Percentiles rank a stretch among this genome's conserved stretches.
These are phyloP conservation scores for Otolemur garnettii DNA, from an alignment of 2,113 vertebrate species.

Conservation along the genomic window DNA sequence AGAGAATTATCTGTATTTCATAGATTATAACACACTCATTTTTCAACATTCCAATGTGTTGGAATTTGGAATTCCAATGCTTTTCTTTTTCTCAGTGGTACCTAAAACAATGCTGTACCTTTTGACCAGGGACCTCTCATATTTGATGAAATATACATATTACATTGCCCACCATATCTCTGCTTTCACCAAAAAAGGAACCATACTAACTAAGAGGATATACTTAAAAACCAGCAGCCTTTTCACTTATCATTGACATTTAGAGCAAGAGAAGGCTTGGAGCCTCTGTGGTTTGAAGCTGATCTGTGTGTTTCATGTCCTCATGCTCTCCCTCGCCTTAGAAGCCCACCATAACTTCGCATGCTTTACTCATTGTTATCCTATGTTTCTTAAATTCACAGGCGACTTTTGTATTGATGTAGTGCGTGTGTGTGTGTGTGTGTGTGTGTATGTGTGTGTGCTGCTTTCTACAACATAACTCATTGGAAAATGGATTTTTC, in stretches of 20 bases:
- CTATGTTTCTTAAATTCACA: conserved; percentile 11
- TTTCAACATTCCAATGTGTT: conserved; percentile 22
- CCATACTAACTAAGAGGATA: background rate
- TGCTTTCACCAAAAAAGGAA: background rate
- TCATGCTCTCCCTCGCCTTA: background rate
- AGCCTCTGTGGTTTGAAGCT: background rate
- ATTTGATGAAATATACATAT: background rate
- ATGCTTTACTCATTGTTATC: background rate
- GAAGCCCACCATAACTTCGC: background rate
- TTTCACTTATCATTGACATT: background rate
- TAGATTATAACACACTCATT: background rate
- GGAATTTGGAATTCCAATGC: conserved; percentile 5
- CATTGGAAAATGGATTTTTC: conserved; percentile 24
- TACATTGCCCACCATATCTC: background rate
- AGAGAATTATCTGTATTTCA: background rate
- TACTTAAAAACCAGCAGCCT: background rate
- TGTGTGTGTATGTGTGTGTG: background rate
- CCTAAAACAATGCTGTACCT: background rate
- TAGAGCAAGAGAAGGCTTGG: background rate
- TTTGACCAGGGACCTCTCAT: background rate
- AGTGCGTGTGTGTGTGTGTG: no score
- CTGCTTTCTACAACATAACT: background rate
- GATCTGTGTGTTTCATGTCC: conserved; percentile 16
- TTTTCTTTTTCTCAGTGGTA: background rate
- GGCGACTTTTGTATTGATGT: background rate